Evolutionary conservation across 30 jellyfish, hydroid and myxozoan genomes (phyloP), one percentile per base, ranked within the genome.

Genomic region (Hydra vulgaris): DNA sequence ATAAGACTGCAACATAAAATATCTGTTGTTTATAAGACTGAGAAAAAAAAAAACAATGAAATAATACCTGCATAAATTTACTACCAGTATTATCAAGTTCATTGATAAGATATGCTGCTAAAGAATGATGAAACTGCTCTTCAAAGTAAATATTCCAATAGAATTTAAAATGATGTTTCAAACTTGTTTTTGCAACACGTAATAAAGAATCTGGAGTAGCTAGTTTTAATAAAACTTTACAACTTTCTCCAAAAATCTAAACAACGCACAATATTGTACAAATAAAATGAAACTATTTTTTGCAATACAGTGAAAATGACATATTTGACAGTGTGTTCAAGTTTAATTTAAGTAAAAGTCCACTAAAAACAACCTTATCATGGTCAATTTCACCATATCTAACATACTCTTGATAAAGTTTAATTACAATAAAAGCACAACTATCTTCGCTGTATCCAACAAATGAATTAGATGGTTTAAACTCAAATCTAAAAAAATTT

Each of bases 401-500:
- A 12, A 1, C 75, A 79, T 21, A 40, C 61, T 3, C 73, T 18
- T 80, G 84, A 72, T 54, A 52, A 22, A 80, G 84, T 23, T 70
- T 82, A 17, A 87, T 40, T 0, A 87, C 67, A 53, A 87, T 86
- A 7, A 90, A 81, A 18, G 95, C 87, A 26, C 88, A 25, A 12
- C 87, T 81, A 61, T 87, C 95, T 17, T 74, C 83, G 24, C 77
- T 81, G 75, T 25, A 87, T 20, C 95, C 87, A 66, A 87, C 66
- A 76, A 87, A 87, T 19, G 88, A 82, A 81, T 87, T 90, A 18
- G 82, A 83, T 18, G 66, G 82, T 24, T 86, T 54, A 87, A 82
- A 87, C 15, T 61, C 75, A 40, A 76, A 54, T 23, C 95, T 86
- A 18, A 22, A 52, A 52, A 27, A 78, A 15, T 21, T 3, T 73